Evolutionary conservation across 2,113 vertebrate genomes (phyloP).

Genomic region (Mustela nigripes): DNA sequence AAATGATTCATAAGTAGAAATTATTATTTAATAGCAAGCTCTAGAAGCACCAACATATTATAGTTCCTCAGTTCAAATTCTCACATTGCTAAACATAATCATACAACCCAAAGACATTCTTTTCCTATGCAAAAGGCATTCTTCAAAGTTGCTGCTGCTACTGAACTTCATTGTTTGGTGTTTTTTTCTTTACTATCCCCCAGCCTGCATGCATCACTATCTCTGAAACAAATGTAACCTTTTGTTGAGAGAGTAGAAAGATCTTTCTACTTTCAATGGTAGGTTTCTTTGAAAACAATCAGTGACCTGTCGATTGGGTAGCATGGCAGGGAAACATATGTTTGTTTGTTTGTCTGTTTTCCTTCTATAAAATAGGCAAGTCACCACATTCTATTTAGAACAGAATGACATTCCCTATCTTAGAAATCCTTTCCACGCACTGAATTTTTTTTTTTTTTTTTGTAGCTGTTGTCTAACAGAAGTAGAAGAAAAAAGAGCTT

Average conservation of each 20-base stretch:
- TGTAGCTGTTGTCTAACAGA: not conserved
- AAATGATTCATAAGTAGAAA: constrained; percentile 53
- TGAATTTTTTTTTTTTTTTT: not conserved
- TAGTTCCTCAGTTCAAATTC: not conserved
- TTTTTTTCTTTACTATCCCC: not conserved
- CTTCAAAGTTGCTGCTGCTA: not conserved
- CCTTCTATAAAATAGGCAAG: not conserved
- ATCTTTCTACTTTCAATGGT: not conserved
- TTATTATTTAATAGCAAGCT: constrained; percentile 45
- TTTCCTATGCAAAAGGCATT: not conserved
- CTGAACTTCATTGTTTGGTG: not conserved
- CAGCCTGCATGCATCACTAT: not conserved
- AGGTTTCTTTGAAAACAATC: constrained; percentile 5
- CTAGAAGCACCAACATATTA: not conserved
- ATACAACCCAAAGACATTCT: not conserved
- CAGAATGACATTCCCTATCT: not conserved
- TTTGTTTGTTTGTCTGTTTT: not conserved
- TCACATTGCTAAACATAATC: not conserved
- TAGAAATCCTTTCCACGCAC: not conserved
- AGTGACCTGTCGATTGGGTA: not conserved
- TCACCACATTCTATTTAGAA: not conserved
- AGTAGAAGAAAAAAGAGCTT: not conserved
- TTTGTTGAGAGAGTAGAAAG: not conserved
- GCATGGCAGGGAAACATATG: not conserved
- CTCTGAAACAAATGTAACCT: not conserved